Conservation (phyloP, 2,888 invertebrate species). For the Drosophila ezoana region DNA sequence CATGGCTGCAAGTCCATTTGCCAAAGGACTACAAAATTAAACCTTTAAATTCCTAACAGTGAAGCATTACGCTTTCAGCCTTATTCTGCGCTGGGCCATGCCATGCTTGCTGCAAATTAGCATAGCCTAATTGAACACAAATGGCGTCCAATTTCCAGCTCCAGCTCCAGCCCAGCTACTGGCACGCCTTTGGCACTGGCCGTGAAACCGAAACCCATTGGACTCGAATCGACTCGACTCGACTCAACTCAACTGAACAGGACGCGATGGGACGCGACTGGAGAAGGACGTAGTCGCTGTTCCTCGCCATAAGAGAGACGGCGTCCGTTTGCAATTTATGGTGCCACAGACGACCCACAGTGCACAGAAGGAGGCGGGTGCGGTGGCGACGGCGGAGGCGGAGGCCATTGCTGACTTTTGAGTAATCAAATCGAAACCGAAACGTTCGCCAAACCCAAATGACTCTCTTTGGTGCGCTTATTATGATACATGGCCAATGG, state of each 20-base stretch:
- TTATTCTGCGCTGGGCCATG: slow-evolving; percentile 9
- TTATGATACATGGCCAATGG: slow-evolving; percentile 70
- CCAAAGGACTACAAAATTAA: slow-evolving; percentile 3
- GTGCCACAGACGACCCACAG: slow-evolving; percentile 55
- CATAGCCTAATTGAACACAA: slow-evolving; percentile 80
- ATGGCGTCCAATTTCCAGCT: slow-evolving; percentile 77
- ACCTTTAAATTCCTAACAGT: slow-evolving; percentile 36
- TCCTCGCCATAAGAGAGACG: slow-evolving; percentile 29
- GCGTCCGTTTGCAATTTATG: slow-evolving; percentile 79
- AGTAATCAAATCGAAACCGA: slow-evolving; percentile 63
- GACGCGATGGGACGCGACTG: slow-evolving; percentile 5
- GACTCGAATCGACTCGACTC: slow-evolving; percentile 39
- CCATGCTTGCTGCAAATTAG: slow-evolving; percentile 70
- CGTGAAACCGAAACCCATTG: slow-evolving; percentile 67
- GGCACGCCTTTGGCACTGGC: slow-evolving; percentile 51
- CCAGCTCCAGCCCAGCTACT: slow-evolving; percentile 19
- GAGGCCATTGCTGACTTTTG: slow-evolving; percentile 51
- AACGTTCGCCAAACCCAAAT: slow-evolving; percentile 66
- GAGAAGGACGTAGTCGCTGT: slow-evolving; percentile 4
- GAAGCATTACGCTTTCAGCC: slow-evolving; percentile 2
- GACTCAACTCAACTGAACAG: slow-evolving; percentile 1
- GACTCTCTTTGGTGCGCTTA: slow-evolving; percentile 77
- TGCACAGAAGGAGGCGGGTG: slow-evolving; percentile 1
- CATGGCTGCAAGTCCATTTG: background rate
- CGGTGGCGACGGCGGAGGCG: slow-evolving; percentile 4